Evolutionary conservation across 2,113 vertebrate genomes (phyloP).

Genomic region (Megaceryle maxima): DNA sequence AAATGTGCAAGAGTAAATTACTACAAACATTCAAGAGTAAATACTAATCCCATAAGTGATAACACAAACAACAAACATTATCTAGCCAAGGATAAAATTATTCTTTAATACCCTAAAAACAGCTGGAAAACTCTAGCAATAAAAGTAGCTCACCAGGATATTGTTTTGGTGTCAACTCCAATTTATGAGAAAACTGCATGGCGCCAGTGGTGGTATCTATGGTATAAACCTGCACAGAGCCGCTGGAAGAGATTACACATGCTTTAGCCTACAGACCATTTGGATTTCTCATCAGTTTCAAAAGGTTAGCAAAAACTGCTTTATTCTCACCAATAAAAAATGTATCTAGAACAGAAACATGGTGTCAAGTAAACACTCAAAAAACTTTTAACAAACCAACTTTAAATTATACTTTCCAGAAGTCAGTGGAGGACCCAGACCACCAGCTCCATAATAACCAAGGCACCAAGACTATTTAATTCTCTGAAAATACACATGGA

Average conservation of each 20-base stretch:
- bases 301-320: background rate
- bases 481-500: background rate
- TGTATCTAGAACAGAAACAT: background rate
- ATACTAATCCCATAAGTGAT: background rate
- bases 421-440: background rate
- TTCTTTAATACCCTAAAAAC: background rate
- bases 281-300: background rate
- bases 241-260: conserved; percentile 77
- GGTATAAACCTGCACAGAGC: conserved; percentile 94
- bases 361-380: background rate
- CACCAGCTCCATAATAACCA: background rate
- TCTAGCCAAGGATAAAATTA: background rate
- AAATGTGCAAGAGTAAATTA: background rate
- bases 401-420: background rate
- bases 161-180: conserved; percentile 97
- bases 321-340: background rate
- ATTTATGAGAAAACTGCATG: conserved; percentile 96
- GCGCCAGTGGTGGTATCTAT: conserved; percentile 93
- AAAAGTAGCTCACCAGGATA: conserved; percentile 87
- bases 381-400: background rate
- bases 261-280: background rate
- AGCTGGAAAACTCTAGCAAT: background rate
- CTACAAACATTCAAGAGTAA: background rate
- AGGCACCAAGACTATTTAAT: background rate
- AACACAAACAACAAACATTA: background rate